Base-by-base conservation (phyloP, 2,113 vertebrate species). In the Rhinichthys klamathensis region DNA sequence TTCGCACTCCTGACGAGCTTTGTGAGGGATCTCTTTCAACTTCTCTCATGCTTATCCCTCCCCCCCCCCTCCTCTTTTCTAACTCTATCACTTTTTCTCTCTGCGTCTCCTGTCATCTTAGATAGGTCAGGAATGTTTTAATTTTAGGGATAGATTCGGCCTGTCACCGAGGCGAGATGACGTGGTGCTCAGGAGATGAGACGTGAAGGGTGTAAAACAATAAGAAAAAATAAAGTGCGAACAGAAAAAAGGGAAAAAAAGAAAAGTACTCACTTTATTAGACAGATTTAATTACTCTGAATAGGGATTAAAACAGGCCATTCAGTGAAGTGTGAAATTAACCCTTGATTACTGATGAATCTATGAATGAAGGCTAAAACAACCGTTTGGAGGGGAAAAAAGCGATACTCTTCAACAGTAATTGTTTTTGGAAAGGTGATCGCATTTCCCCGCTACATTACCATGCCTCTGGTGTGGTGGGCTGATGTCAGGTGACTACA, bases 201-300 rank as follows among this genome's bases (percentile, higher is more conserved):
- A 97, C 96, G 96, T 97, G 96, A 98, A 97, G 96, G 96, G 95
- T 97, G 96, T 97, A 96, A 97, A 97, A 97, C 96, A 98, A 97
- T 91, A 88, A 93, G 94, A 95, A 56, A 96, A 95, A 96, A 95
- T 96, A 95, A 92, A 90, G 93, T 94, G 54, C 94, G 87, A 93
- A 96, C 13, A 96, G n/a, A n/a, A n/a, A n/a, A n/a, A n/a, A n/a
- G n/a, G n/a, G n/a, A 96, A 96, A 96, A 97, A 96, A 95, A 95
- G 92, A 54, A 27, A 76, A 76, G 80, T 51, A 27, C 94, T 95
- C 95, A 95, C 95, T 95, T 98, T 97, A 98, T 97, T 97, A 97
- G 97, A 98, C 97, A 98, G 96, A 98, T 99, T 98, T 98, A 99
- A 99, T 99, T 99, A 98, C 96, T 96, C 94, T 95, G 97, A 98